Conservation (phyloP, 2,797 vertebrate genomes). For the Sphenodon punctatus region DNA sequence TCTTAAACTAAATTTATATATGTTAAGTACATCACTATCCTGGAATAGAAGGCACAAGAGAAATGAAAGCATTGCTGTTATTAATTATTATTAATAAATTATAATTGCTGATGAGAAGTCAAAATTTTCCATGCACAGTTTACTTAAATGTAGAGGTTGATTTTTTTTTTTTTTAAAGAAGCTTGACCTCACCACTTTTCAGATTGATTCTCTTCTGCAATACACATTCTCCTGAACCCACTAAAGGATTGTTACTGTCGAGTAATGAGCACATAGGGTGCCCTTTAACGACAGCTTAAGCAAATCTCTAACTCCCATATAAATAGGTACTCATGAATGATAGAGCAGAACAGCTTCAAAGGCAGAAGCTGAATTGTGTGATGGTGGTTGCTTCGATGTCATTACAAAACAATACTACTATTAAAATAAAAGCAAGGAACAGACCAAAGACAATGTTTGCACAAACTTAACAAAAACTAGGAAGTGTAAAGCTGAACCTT, state of each 20-base stretch:
- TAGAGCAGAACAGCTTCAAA: constrained; percentile 34
- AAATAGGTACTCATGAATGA: constrained; percentile 19
- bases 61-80: constrained; percentile 63
- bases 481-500: constrained; percentile 42
- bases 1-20: constrained; percentile 65
- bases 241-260: constrained; percentile 55
- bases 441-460: constrained; percentile 53
- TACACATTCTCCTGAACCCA: constrained; percentile 52
- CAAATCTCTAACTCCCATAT: constrained; percentile 33
- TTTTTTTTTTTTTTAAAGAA: constrained; percentile 52
- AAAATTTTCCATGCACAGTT: constrained; percentile 50
- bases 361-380: constrained; percentile 22
- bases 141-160: constrained; percentile 54
- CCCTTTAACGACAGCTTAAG: constrained; percentile 46
- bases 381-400: constrained; percentile 21
- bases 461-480: background rate
- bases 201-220: constrained; percentile 42
- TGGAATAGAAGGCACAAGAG: constrained; percentile 59
- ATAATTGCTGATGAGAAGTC: constrained; percentile 58
- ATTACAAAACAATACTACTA: constrained; percentile 33
- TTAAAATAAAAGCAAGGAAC: constrained; percentile 40
- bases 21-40: constrained; percentile 61
- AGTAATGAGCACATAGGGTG: constrained; percentile 41
- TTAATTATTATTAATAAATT: constrained; percentile 48
- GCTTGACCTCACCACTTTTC: constrained; percentile 48